Percentiles rank a stretch among this genome's conserved stretches.
Evolutionary conservation across 1,140 invertebrate species (phyloP).

Genomic region (roundworm (Caenorhabditis elegans)): WBcel235 BX284606.5:6560501-6561000

Average conservation of each 20-base stretch:
- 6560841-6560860: not conserved
- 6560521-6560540: not conserved
- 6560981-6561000: not conserved
- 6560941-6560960: not conserved
- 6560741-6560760: not conserved
- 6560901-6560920: not conserved
- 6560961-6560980: not conserved
- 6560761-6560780: not conserved
- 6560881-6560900: not conserved
- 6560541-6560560: constrained; percentile 18
- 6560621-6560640: not conserved
- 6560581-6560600: not conserved
- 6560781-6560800: not conserved
- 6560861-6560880: constrained; percentile 4
- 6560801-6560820: not conserved
- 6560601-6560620: not conserved
- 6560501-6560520: not conserved
- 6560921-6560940: not conserved
- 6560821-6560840: not conserved
- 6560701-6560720: too few species aligned
- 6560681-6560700: too few species aligned
- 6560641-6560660: not conserved
- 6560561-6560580: not conserved
- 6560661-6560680: not conserved
- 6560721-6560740: not conserved